These are phyloP conservation scores for Sebastes iracundus DNA, from an alignment of 2,797 vertebrate species.

Conservation along the genomic window DNA sequence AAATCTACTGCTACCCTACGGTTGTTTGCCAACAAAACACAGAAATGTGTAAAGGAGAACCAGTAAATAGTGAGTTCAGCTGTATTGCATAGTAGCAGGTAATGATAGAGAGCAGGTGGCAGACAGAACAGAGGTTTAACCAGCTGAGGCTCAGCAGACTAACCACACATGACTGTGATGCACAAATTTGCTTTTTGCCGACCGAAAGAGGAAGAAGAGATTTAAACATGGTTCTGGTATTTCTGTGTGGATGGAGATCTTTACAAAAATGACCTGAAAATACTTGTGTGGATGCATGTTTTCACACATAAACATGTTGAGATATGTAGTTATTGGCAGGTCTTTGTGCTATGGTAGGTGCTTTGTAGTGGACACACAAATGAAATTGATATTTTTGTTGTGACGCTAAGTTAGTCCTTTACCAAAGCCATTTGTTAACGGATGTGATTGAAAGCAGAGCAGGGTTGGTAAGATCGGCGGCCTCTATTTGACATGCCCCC, in stretches of 20 bases:
- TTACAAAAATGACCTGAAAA: background rate
- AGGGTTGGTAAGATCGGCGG: constrained; percentile 19
- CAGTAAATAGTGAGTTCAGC: background rate
- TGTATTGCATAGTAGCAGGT: background rate
- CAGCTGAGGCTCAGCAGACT: background rate
- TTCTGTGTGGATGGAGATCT: background rate
- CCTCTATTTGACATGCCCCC: constrained; percentile 50
- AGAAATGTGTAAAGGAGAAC: background rate
- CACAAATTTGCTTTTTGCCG: background rate
- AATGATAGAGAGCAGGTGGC: background rate
- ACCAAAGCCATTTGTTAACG: background rate
- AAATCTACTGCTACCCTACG: background rate
- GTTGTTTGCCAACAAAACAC: background rate
- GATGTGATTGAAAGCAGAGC: constrained; percentile 12
- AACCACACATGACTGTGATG: background rate
- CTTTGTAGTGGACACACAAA: background rate
- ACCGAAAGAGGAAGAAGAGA: background rate
- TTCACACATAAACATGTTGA: background rate
- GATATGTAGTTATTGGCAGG: background rate
- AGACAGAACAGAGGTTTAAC: background rate
- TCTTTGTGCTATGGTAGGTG: background rate
- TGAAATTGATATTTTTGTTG: background rate
- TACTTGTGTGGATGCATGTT: background rate
- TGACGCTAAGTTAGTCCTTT: background rate
- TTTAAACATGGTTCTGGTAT: background rate